phyloP scores from a whole-genome alignment of 2,113 vertebrate genomes.

The Limanda limanda region DNA sequence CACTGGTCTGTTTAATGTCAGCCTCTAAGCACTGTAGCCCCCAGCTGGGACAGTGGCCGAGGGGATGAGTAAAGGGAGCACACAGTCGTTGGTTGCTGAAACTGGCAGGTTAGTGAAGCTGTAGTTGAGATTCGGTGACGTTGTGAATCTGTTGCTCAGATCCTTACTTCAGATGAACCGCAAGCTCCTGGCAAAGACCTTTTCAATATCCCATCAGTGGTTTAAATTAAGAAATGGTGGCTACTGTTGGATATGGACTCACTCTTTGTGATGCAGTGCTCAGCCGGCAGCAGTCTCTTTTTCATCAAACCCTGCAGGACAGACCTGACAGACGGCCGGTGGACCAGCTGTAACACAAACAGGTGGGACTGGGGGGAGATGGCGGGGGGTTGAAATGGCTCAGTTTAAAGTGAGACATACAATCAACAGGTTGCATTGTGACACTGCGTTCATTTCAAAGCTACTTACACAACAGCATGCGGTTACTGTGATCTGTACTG shows the following conservation, averaged over 20 bases:
- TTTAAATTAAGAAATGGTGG: not conserved
- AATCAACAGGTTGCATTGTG: not conserved
- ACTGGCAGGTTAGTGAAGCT: no score
- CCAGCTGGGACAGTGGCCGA: no score
- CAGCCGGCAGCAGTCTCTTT: constrained; percentile 93
- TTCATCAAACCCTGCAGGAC: constrained; percentile 97
- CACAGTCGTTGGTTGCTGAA: no score
- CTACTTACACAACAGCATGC: constrained; percentile 95
- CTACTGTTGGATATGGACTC: constrained; percentile 63
- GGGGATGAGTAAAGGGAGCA: no score
- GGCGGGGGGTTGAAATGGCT: not conserved
- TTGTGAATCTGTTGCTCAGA: no score
- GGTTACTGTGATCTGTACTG: constrained; percentile 96
- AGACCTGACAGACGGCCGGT: constrained; percentile 92
- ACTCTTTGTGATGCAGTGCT: constrained; percentile 98
- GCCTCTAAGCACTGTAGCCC: no score
- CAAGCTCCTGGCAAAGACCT: no score
- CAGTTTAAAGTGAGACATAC: not conserved
- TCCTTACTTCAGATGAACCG: no score
- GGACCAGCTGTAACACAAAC: constrained; percentile 96
- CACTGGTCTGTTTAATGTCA: no score
- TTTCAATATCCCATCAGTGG: not conserved
- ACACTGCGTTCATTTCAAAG: not conserved
- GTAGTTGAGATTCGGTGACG: no score
- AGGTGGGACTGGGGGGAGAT: constrained; percentile 89